Evolutionary conservation across 1,140 invertebrate genomes (phyloP).

Genomic region (Nylanderia fulva): DNA sequence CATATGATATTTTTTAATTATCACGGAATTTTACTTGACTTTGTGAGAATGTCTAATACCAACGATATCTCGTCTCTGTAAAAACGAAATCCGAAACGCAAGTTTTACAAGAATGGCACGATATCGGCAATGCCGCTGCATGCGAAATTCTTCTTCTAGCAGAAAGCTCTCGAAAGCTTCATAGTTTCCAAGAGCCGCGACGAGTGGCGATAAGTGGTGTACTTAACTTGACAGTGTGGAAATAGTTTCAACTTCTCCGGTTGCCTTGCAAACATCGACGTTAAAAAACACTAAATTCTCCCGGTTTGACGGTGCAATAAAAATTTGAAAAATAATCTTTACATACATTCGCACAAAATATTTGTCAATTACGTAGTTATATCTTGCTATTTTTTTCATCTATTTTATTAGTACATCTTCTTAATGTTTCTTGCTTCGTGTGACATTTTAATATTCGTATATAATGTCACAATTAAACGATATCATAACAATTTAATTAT

Average conservation of each 20-base stretch:
- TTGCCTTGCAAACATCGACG: conserved; percentile 29
- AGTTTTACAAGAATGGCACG: conserved; percentile 43
- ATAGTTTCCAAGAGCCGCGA: conserved; percentile 61
- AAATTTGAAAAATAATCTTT: conserved; percentile 12
- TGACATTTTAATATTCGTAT: background rate
- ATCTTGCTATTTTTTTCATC: too few species aligned
- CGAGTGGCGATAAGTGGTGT: conserved; percentile 65
- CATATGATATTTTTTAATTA: background rate
- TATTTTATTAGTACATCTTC: too few species aligned
- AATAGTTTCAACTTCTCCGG: conserved; percentile 51
- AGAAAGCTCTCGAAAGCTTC: conserved; percentile 64
- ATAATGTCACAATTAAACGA: background rate
- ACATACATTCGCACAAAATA: background rate
- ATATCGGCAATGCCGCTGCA: conserved; percentile 42
- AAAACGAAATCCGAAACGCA: conserved; percentile 28
- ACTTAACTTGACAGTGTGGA: conserved; percentile 64
- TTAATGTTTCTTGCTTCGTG: too few species aligned
- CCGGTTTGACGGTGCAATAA: conserved; percentile 7
- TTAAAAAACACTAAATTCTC: conserved; percentile 35
- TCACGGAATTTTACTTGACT: background rate
- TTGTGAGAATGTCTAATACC: conserved; percentile 58
- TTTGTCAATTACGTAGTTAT: background rate
- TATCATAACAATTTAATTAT: background rate
- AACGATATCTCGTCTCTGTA: conserved; percentile 1
- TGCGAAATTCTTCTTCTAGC: conserved; percentile 56